Conservation (phyloP, 2,888 invertebrate species). For the Sphaerophoria rueppellii region DNA sequence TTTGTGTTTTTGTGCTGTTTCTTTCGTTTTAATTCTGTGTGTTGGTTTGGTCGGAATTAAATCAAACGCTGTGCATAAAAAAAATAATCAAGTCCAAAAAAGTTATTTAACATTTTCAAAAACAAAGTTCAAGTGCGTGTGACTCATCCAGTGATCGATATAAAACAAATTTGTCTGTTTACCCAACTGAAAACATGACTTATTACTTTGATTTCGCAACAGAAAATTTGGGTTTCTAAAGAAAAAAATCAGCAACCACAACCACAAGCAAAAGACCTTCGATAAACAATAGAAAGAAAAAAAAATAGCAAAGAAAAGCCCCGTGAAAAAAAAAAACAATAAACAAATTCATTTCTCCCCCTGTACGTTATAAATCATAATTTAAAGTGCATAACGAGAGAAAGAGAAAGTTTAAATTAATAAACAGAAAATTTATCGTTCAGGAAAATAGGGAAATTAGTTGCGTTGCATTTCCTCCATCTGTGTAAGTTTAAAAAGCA, state of each 20-base stretch:
- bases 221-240: constrained; percentile 9
- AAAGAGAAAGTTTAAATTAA: constrained; percentile 42
- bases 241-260: not conserved
- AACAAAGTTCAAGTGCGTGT: constrained; percentile 62
- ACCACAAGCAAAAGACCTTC: constrained; percentile 55
- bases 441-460: constrained; percentile 4
- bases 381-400: not conserved
- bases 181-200: constrained; percentile 43
- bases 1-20: constrained; percentile 40
- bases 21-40: constrained; percentile 42
- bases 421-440: constrained; percentile 17
- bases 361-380: constrained; percentile 15
- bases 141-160: constrained; percentile 54
- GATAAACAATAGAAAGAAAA: constrained; percentile 26
- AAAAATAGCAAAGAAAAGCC: constrained; percentile 21
- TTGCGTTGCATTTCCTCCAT: constrained; percentile 34
- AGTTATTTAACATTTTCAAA: constrained; percentile 57
- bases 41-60: constrained; percentile 29
- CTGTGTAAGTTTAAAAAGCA: constrained; percentile 60
- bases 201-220: constrained; percentile 7
- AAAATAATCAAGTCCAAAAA: constrained; percentile 16
- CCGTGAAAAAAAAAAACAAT: constrained; percentile 29
- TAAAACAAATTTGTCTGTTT: constrained; percentile 6
- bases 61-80: constrained; percentile 16
- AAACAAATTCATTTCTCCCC: constrained; percentile 8